Percentiles rank a stretch among this genome's conserved stretches.
Conservation (phyloP, 2,113 vertebrate genomes). For the Myotis lucifugus region DNA sequence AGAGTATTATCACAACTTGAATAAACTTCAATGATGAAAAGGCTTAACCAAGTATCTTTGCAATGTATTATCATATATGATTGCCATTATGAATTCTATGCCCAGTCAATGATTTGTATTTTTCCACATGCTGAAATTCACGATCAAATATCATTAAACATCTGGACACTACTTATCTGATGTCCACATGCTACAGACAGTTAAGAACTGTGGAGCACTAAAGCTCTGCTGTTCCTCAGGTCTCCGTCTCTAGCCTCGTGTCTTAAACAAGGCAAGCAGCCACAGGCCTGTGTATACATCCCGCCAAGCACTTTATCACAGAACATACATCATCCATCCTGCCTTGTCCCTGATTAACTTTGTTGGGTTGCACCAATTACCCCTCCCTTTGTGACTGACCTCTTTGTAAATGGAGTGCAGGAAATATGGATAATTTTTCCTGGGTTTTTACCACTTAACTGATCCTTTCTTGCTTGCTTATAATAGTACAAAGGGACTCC, state of each 20-base stretch:
- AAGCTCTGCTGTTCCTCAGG: conserved; percentile 85
- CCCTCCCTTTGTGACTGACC: conserved; percentile 82
- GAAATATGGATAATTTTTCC: conserved; percentile 68
- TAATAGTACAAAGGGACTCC: conserved; percentile 66
- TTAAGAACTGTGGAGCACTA: conserved; percentile 86
- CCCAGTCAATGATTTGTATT: conserved; percentile 71
- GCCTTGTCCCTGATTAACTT: conserved; percentile 83
- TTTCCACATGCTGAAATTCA: conserved; percentile 82
- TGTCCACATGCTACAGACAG: conserved; percentile 88
- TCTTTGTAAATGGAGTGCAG: conserved; percentile 82
- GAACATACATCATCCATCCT: conserved; percentile 88
- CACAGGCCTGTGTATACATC: conserved; percentile 83
- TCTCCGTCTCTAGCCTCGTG: conserved; percentile 83
- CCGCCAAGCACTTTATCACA: conserved; percentile 86
- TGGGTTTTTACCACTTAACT: conserved; percentile 75
- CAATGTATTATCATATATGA: neutral
- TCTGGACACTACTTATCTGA: conserved; percentile 88
- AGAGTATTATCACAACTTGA: conserved; percentile 29
- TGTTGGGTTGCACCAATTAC: conserved; percentile 85
- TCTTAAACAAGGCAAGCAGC: conserved; percentile 83
- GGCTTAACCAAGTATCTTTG: conserved; percentile 13
- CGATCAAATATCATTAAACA: conserved; percentile 87
- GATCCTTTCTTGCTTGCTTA: conserved; percentile 73
- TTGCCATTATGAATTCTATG: conserved; percentile 46
- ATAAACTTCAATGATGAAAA: conserved; percentile 48